Evolutionary conservation across 2,888 invertebrate species (phyloP), one percentile per base, ranked within the genome.

Genomic region (Choreutis nemorana): DNA sequence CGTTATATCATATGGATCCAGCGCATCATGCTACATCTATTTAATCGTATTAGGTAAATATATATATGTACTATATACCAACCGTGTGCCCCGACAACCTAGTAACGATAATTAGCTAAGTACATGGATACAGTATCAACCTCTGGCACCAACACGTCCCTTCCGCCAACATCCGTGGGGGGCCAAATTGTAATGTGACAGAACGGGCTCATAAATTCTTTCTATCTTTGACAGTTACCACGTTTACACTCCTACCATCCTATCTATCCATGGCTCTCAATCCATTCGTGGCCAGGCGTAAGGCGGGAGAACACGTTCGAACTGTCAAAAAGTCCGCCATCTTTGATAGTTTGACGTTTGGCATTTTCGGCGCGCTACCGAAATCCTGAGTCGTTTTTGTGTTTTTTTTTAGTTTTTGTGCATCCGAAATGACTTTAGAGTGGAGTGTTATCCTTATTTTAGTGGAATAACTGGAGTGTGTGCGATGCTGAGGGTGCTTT

Each of bases 181-280:
- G 68, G 48, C 48, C 34, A 33, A 49, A 55, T 61, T 53, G 52
- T 13, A 15, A 15, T 15, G 28, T 22, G 25, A 24, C 41, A 38
- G 40, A 41, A 37, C 14, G 38, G 40, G 57, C 62, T 59, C 75
- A 77, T 78, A 78, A 77, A 77, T 78, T 78, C 77, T 78, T 73
- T 77, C 67, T 48, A 56, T 55, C 42, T 32, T 57, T 77, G 77
- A 78, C 78, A 77, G 70, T 56, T 64, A 60, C 30, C 37, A 48
- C 45, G 56, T 55, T 65, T 60, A 62, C 72, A 67, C 64, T 64
- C 67, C 51, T 52, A 39, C 49, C 52, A 55, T 56, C 52, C 50
- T 58, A 52, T 57, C 42, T 58, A 60, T 32, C 40, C 39, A 44
- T 41, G 33, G 37, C 22, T 26, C 29, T 28, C 37, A 39, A 45